phyloP scores from a whole-genome alignment of 2,797 vertebrate genomes.

The Cirrhinus mrigala region DNA sequence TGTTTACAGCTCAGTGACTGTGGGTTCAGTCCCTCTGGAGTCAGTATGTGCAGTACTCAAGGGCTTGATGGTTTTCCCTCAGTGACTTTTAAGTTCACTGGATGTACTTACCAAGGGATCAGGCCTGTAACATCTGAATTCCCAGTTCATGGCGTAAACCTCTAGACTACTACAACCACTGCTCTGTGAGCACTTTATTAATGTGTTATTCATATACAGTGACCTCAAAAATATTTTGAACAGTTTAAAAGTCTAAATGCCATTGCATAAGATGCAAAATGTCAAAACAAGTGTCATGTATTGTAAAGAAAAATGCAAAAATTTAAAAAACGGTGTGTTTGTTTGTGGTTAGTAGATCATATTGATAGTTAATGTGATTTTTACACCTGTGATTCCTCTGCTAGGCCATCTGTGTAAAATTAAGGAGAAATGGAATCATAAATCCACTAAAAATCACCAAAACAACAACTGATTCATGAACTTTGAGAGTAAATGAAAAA shows the following conservation, averaged over 20 bases:
- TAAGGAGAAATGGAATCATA: no score
- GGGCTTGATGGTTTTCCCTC: not conserved
- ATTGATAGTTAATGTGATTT: no score
- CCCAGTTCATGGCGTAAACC: not conserved
- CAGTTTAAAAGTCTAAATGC: not conserved
- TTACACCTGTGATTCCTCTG: no score
- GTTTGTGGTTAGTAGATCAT: no score
- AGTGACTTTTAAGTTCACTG: not conserved
- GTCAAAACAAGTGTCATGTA: not conserved
- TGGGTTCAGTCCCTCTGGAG: not conserved
- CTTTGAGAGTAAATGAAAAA: no score
- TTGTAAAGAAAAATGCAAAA: not conserved
- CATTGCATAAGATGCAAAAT: not conserved
- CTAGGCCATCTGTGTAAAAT: no score
- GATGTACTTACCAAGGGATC: not conserved
- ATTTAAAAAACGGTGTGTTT: no score
- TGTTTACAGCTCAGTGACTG: constrained; percentile 4
- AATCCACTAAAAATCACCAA: no score
- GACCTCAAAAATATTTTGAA: not conserved
- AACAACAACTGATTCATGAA: no score
- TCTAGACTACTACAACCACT: not conserved
- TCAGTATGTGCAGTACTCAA: not conserved
- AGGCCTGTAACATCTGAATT: not conserved
- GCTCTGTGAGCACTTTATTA: not conserved
- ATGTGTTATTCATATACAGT: not conserved